Conservation (phyloP, 2,113 vertebrate genomes). For the Pterophyllum scalare region DNA sequence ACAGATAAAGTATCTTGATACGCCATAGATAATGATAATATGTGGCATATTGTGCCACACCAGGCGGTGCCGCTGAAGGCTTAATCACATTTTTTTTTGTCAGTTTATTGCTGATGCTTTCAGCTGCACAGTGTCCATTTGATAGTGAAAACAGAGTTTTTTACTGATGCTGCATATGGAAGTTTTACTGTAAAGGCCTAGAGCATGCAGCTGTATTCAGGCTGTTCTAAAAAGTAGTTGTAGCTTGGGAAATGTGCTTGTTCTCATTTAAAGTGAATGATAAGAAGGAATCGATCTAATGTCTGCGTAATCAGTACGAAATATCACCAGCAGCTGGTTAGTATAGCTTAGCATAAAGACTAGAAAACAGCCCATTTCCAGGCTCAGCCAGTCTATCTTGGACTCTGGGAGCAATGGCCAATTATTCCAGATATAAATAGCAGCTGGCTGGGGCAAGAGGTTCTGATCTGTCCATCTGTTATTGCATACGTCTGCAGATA, state of each 20-base stretch:
- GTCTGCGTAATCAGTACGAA: neutral
- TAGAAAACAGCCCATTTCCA: neutral
- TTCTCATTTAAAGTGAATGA: neutral
- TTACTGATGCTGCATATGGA: neutral
- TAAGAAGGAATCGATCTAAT: neutral
- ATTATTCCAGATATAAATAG: neutral
- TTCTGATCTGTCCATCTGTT: neutral
- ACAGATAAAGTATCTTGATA: constrained; percentile 24
- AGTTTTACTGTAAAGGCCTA: neutral
- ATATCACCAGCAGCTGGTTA: neutral
- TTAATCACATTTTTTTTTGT: neutral
- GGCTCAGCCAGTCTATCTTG: neutral
- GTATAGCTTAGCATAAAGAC: constrained; percentile 7
- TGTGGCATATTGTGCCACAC: neutral
- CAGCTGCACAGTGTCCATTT: neutral
- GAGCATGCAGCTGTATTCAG: neutral
- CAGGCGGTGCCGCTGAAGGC: neutral
- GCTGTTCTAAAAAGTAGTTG: neutral
- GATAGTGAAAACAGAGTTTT: neutral
- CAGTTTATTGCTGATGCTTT: constrained; percentile 7
- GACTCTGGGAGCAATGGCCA: neutral
- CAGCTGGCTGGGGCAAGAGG: neutral
- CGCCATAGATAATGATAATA: neutral
- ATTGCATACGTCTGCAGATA: neutral
- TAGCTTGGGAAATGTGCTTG: constrained; percentile 5